A percentile compares a stretch with the other conserved stretches of the same genome.
These are phyloP conservation scores for Acanthiza pusilla DNA, from an alignment of 2,797 vertebrate species.

Conservation along the genomic window DNA sequence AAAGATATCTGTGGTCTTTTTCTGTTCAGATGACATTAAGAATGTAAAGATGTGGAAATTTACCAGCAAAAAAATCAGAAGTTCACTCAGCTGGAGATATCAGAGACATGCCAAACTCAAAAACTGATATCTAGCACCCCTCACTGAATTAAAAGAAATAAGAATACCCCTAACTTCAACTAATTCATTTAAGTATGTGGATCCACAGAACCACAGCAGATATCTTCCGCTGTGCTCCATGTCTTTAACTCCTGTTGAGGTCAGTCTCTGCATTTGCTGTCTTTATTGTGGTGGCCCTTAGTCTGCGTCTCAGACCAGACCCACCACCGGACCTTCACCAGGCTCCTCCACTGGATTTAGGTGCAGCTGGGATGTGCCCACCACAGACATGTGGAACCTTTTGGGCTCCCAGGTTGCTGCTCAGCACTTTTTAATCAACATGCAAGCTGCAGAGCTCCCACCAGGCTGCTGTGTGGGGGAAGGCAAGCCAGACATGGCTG, in stretches of 20 bases:
- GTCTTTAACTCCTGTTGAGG: neutral
- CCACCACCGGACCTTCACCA: neutral
- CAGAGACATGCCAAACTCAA: neutral
- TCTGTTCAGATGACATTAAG: neutral
- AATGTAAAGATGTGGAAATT: neutral
- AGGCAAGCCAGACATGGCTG: neutral
- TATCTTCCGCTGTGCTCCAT: neutral
- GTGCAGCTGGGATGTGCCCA: neutral
- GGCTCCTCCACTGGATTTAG: neutral
- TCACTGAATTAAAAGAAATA: neutral
- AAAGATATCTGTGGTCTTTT: neutral
- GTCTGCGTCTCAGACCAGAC: neutral
- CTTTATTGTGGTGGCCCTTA: neutral
- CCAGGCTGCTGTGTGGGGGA: neutral
- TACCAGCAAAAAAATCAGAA: neutral
- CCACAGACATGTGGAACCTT: neutral
- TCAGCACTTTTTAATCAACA: neutral
- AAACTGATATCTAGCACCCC: neutral
- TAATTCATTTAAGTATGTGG: neutral
- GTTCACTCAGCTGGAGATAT: neutral
- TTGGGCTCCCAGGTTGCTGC: neutral
- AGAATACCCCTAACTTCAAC: neutral
- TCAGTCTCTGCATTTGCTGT: neutral
- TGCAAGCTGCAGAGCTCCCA: neutral
- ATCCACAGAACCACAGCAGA: neutral